These are phyloP conservation scores for Brachionus rotundiformis DNA, from an alignment of 1,140 invertebrate genomes.

Conservation along the genomic window DNA sequence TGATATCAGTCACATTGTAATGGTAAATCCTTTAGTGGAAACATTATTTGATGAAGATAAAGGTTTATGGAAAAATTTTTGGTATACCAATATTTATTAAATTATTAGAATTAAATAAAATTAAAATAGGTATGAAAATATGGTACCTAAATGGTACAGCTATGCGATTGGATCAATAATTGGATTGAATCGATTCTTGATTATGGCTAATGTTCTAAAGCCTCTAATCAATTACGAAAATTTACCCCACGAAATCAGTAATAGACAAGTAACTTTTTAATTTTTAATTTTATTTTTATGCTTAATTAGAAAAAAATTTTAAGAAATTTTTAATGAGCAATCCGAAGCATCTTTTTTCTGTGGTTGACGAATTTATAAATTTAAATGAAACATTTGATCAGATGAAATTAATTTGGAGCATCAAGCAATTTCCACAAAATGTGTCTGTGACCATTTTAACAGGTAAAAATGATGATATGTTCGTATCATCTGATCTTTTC, in stretches of 20 bases:
- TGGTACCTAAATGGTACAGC: slow-evolving; percentile 61
- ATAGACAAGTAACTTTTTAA: slow-evolving; percentile 35
- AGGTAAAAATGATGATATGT: slow-evolving; percentile 63
- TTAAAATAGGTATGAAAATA: slow-evolving; percentile 58
- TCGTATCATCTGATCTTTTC: slow-evolving; percentile 60
- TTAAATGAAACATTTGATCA: slow-evolving; percentile 63
- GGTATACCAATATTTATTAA: slow-evolving; percentile 55
- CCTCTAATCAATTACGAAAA: slow-evolving; percentile 56
- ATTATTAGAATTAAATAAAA: not conserved
- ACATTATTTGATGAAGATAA: slow-evolving; percentile 59
- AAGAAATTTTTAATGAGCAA: slow-evolving; percentile 63
- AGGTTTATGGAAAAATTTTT: slow-evolving; percentile 59
- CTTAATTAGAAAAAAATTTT: slow-evolving; percentile 48
- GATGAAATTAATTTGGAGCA: slow-evolving; percentile 58
- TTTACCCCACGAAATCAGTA: not conserved
- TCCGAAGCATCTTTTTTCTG: slow-evolving; percentile 61
- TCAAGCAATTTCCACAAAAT: slow-evolving; percentile 58
- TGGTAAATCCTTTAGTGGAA: slow-evolving; percentile 61
- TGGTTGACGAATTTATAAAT: slow-evolving; percentile 63
- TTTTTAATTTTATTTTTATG: not conserved
- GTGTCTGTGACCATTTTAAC: slow-evolving; percentile 60
- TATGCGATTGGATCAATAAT: slow-evolving; percentile 61
- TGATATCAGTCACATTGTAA: slow-evolving; percentile 56
- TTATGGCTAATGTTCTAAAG: slow-evolving; percentile 57
- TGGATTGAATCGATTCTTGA: slow-evolving; percentile 59